phyloP scores from a whole-genome alignment of 2,888 invertebrate species.

The Archaeoteleia sp. region DNA sequence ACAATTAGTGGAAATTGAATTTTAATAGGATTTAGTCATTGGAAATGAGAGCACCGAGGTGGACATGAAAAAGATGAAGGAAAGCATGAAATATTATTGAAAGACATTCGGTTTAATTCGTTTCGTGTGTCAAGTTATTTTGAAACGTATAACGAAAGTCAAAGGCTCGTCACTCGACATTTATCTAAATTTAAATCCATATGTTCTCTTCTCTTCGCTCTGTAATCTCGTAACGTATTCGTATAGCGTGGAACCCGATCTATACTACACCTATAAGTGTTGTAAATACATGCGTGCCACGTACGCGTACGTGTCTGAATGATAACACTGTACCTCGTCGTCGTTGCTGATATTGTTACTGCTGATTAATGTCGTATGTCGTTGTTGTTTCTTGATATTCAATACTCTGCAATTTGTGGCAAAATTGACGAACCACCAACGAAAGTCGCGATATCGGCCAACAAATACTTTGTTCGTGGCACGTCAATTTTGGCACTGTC shows the following conservation, averaged over 20 bases:
- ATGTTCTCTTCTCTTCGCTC: slow-evolving; percentile 52
- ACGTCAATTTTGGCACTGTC: slow-evolving; percentile 6
- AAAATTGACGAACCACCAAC: slow-evolving; percentile 6
- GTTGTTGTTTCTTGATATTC: slow-evolving; percentile 73
- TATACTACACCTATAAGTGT: slow-evolving; percentile 57
- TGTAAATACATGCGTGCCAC: slow-evolving; percentile 58
- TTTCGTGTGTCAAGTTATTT: background rate
- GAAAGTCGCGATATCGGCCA: background rate
- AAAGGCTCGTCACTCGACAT: slow-evolving; percentile 40
- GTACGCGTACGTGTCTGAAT: slow-evolving; percentile 44
- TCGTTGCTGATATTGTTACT: slow-evolving; percentile 67
- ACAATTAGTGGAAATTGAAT: background rate
- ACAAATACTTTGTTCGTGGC: too few relatives aligned
- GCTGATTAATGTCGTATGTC: slow-evolving; percentile 73
- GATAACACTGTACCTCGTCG: slow-evolving; percentile 57
- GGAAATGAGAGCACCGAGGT: background rate
- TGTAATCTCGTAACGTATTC: slow-evolving; percentile 53
- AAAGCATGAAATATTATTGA: too few relatives aligned
- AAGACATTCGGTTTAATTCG: slow-evolving; percentile 10
- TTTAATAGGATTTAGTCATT: too few relatives aligned
- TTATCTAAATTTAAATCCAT: slow-evolving; percentile 54
- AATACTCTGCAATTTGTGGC: slow-evolving; percentile 40
- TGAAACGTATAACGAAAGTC: slow-evolving; percentile 17
- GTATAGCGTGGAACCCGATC: slow-evolving; percentile 56
- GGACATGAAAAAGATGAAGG: too few relatives aligned